Percentiles rank a stretch among this genome's conserved stretches.
Evolutionary conservation across 2,113 vertebrate species (phyloP).

Genomic region (Tinamus guttatus): DNA sequence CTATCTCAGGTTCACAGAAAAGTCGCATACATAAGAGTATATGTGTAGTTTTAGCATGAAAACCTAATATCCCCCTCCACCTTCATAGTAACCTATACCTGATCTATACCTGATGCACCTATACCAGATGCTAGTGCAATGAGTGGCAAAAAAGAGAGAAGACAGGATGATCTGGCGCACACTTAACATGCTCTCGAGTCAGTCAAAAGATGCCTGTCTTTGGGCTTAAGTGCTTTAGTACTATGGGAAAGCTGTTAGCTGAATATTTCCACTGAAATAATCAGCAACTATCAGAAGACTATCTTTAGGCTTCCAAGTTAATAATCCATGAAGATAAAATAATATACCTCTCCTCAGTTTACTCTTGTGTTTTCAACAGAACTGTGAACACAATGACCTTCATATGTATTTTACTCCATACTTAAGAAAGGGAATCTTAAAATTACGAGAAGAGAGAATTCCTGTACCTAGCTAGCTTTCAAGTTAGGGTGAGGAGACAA

Average conservation of each 20-base stretch:
- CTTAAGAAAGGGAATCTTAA: background rate
- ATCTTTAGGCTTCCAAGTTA: background rate
- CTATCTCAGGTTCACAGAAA: background rate
- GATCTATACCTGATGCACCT: background rate
- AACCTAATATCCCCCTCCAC: background rate
- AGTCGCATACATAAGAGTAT: background rate
- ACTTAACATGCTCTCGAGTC: background rate
- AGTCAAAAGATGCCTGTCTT: background rate
- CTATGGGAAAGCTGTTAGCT: background rate
- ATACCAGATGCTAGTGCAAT: rapidly evolving
- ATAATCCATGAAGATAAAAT: background rate
- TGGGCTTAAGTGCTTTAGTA: background rate
- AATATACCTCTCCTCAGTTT: background rate
- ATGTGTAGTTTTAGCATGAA: background rate
- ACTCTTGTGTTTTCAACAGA: background rate
- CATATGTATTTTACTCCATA: background rate
- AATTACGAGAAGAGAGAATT: background rate
- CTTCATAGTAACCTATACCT: background rate
- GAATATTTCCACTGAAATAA: background rate
- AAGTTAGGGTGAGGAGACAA: background rate
- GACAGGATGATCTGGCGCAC: background rate
- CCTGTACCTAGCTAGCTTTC: background rate
- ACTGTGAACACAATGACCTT: background rate
- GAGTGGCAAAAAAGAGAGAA: background rate
- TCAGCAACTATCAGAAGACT: background rate